These are phyloP conservation scores for Euura saliciscinereae DNA, from an alignment of 1,140 invertebrate species.

Conservation along the genomic window DNA sequence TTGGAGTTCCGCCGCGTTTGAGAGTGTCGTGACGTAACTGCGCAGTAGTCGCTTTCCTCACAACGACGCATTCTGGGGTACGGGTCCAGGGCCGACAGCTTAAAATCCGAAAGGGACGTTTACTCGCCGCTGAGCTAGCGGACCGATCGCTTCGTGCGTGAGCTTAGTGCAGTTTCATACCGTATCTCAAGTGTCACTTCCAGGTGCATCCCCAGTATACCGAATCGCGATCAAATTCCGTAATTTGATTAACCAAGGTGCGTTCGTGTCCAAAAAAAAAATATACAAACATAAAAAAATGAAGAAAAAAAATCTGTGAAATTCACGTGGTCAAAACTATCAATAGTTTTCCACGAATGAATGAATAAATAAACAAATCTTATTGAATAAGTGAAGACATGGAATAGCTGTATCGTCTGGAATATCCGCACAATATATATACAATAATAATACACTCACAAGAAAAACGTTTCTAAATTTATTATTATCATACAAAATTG, in stretches of 20 bases:
- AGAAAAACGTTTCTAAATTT: too few relatives aligned
- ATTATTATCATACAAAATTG: too few relatives aligned
- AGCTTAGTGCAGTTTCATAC: neutral
- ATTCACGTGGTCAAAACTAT: too few relatives aligned
- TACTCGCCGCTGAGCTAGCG: conserved; percentile 13
- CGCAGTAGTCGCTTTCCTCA: neutral
- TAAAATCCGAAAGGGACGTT: neutral
- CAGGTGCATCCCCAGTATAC: neutral
- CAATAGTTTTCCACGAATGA: too few relatives aligned
- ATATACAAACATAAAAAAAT: too few relatives aligned
- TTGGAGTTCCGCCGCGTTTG: neutral
- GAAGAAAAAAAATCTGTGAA: too few relatives aligned
- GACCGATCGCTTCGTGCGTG: conserved; percentile 10
- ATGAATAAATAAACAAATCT: too few relatives aligned
- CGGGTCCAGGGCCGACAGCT: conserved; percentile 3
- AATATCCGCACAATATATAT: too few relatives aligned
- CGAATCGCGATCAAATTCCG: neutral
- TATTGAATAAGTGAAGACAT: too few relatives aligned
- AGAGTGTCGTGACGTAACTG: neutral
- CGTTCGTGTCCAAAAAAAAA: neutral
- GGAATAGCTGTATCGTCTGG: too few relatives aligned
- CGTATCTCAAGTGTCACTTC: conserved; percentile 8
- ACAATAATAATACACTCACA: too few relatives aligned
- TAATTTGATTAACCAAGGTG: conserved; percentile 1
- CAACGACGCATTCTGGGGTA: neutral